A percentile compares a stretch with the other conserved stretches of the same genome.
These are phyloP conservation scores for Cyprinodon diabolis DNA, from an alignment of 2,797 vertebrate genomes.

Conservation along the genomic window DNA sequence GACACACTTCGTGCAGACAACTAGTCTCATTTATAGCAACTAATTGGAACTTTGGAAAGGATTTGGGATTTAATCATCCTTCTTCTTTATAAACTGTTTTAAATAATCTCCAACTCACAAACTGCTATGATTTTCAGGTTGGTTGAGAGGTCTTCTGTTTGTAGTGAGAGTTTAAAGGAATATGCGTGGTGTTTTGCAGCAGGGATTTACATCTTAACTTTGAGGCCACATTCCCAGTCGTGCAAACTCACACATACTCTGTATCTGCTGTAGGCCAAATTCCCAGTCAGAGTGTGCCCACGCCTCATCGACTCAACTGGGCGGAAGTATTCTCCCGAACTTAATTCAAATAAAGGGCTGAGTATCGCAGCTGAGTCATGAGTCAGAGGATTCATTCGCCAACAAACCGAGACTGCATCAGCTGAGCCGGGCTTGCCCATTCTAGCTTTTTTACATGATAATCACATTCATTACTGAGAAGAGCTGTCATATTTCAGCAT, in stretches of 20 bases:
- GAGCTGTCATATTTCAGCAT: conserved; percentile 18
- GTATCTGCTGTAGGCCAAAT: not conserved
- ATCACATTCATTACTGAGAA: conserved; percentile 42
- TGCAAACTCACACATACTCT: not conserved
- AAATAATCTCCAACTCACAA: not conserved
- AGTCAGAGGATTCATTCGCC: conserved; percentile 33
- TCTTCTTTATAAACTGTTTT: not conserved
- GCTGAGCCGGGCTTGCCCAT: conserved; percentile 8
- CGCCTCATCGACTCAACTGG: conserved; percentile 23
- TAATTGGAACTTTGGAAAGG: conserved; percentile 6
- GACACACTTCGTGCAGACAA: not conserved
- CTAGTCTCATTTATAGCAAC: not conserved
- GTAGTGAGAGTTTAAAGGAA: not conserved
- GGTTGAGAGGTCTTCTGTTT: not conserved
- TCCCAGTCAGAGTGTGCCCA: not conserved
- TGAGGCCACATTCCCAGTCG: conserved; percentile 5
- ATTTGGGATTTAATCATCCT: not conserved
- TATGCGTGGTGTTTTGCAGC: not conserved
- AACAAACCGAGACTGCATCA: conserved; percentile 12
- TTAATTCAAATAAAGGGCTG: conserved; percentile 14
- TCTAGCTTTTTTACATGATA: conserved; percentile 41
- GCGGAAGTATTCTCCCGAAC: conserved; percentile 15
- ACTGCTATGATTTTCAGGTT: not conserved
- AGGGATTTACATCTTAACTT: not conserved
- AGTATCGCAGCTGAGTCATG: conserved; percentile 11